phyloP scores from a whole-genome alignment of 2,797 vertebrate genomes.

The Carduelis carduelis region DNA sequence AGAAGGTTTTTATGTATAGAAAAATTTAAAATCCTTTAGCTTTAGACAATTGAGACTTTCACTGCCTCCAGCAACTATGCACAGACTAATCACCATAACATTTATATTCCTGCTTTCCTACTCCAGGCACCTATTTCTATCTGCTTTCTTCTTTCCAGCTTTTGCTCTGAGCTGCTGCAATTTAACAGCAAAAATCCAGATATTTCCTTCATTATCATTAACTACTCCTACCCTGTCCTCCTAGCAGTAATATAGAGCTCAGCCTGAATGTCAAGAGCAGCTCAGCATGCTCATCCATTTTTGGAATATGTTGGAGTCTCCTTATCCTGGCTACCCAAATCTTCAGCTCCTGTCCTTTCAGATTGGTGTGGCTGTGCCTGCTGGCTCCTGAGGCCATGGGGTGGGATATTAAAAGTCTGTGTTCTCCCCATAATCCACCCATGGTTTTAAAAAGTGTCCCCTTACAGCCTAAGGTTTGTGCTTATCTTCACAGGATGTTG shows the following conservation, averaged over 20 bases:
- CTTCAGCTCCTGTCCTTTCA: neutral
- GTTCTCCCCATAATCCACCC: neutral
- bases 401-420: neutral
- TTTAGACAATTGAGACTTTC: neutral
- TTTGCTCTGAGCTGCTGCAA: neutral
- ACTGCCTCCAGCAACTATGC: neutral
- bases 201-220: neutral
- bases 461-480: neutral
- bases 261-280: neutral
- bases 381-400: neutral
- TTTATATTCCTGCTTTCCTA: neutral
- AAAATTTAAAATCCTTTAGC: neutral
- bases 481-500: neutral
- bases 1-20: neutral
- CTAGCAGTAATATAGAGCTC: neutral
- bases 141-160: neutral
- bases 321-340: neutral
- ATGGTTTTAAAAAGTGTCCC: neutral
- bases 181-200: neutral
- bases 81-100: neutral
- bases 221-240: neutral
- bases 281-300: neutral
- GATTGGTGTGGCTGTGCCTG: neutral
- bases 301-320: neutral
- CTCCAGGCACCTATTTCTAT: neutral